These are phyloP conservation scores for Falco punctatus DNA, from an alignment of 2,113 vertebrate species.

Conservation along the genomic window DNA sequence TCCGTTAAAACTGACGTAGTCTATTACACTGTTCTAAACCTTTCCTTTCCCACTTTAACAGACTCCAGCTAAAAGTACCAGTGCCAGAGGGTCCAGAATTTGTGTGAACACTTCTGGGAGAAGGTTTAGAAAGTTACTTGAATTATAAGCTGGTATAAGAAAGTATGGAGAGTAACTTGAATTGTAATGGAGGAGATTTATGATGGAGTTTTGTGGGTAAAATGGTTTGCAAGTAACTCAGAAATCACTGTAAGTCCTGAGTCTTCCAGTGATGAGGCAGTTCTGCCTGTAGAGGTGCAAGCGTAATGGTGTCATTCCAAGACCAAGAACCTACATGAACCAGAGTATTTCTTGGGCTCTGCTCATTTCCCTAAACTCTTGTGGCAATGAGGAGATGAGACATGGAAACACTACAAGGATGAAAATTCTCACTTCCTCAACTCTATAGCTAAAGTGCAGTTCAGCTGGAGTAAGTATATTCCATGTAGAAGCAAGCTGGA, in stretches of 20 bases:
- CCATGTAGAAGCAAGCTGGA: neutral
- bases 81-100: accelerated
- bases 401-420: neutral
- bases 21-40: neutral
- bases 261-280: neutral
- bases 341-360: neutral
- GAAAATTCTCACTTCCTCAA: neutral
- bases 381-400: neutral
- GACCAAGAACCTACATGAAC: neutral
- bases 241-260: neutral
- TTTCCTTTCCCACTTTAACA: neutral
- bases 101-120: neutral
- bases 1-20: neutral
- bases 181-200: neutral
- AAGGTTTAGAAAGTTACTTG: neutral
- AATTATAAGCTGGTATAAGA: neutral
- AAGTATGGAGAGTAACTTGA: neutral
- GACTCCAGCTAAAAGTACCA: neutral
- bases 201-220: neutral
- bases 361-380: neutral
- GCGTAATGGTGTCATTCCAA: neutral
- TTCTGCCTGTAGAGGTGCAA: neutral
- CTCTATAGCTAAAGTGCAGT: neutral
- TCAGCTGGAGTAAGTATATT: neutral
- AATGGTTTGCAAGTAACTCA: neutral